phyloP scores from a whole-genome alignment of 2,888 invertebrate species.

The Apoda limacodes region DNA sequence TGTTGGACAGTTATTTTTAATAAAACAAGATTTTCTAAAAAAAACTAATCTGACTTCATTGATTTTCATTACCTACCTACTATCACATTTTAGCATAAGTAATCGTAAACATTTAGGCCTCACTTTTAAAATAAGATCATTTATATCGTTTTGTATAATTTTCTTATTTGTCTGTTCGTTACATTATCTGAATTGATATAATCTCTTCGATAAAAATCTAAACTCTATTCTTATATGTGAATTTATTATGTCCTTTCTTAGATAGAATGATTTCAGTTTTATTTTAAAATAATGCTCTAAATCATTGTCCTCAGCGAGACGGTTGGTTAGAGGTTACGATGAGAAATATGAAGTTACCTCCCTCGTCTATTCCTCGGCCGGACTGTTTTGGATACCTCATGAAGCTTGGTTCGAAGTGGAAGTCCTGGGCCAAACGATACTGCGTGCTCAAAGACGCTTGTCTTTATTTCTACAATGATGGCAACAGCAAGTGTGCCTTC shows the following conservation, averaged over 20 bases:
- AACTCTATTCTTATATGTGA: too few species aligned
- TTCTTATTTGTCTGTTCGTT: too few species aligned
- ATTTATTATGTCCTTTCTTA: constrained; percentile 2
- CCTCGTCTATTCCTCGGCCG: constrained; percentile 81
- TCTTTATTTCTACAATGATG: constrained; percentile 92
- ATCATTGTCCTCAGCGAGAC: constrained; percentile 56
- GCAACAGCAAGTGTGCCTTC: constrained; percentile 87
- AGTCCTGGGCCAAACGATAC: constrained; percentile 92
- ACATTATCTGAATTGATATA: too few species aligned
- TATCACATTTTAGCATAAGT: too few species aligned
- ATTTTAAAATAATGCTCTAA: background rate
- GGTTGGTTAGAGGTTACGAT: constrained; percentile 75
- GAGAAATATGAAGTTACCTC: constrained; percentile 84
- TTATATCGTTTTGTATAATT: background rate
- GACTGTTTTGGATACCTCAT: constrained; percentile 95
- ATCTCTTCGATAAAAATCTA: too few species aligned
- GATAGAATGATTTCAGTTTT: constrained; percentile 1
- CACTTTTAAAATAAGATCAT: too few species aligned
- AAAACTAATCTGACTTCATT: too few species aligned
- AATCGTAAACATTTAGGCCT: too few species aligned
- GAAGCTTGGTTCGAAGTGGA: constrained; percentile 87
- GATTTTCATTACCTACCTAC: too few species aligned
- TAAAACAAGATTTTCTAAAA: too few species aligned
- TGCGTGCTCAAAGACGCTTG: constrained; percentile 96
- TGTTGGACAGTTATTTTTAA: too few species aligned